Base-by-base conservation (phyloP, 2,797 vertebrate genomes). In the Aeoliscus strigatus region DNA sequence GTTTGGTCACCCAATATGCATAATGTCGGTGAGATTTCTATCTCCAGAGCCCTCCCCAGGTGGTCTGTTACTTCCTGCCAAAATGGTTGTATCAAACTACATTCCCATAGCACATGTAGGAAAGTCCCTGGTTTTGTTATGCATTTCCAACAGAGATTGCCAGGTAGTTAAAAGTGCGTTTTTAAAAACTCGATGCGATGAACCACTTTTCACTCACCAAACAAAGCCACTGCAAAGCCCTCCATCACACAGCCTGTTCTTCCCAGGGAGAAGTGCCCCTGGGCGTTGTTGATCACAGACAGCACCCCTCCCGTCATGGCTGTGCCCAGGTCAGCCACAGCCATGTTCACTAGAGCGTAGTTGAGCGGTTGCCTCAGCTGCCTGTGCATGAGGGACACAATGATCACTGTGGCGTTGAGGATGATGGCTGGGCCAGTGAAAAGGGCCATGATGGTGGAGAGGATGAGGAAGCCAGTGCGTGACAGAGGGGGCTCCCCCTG, bases 361-460 rank as follows among this genome's bases (percentile, higher is more conserved):
- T 86, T 89, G 64, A 88, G 78, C 0, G 84, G 80, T 48, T 86
- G 84, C 52, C 78, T 77, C 70, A 89, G 81, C 77, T 89, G 81
- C 51, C 74, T 79, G 75, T 83, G 66, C 73, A 66, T 68, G 14
- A 87, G 62, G 45, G 85, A 76, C 70, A 87, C 78, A 4, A 69
- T 69, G 39, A 88, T 84, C 67, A 88, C 86, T 17, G 80, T 83
- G 41, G 73, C 45, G 10, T 87, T 86, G 49, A 87, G 75, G 14
- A 84, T 11, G 31, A 88, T 75, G 56, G 85, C 77, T 6, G 82
- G 80, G 25, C 62, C 59, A 1, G 79, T 83, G 51, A 88, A 84
- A 38, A 80, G 3, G 4, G 77, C 80, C 83, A 88, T 87, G 12
- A 87, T 51, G 66, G 85, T 43, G 34, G 85, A 63, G 14, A 87